Evolutionary conservation across 2,113 vertebrate species (phyloP).

Genomic region (Chitala chitala): DNA sequence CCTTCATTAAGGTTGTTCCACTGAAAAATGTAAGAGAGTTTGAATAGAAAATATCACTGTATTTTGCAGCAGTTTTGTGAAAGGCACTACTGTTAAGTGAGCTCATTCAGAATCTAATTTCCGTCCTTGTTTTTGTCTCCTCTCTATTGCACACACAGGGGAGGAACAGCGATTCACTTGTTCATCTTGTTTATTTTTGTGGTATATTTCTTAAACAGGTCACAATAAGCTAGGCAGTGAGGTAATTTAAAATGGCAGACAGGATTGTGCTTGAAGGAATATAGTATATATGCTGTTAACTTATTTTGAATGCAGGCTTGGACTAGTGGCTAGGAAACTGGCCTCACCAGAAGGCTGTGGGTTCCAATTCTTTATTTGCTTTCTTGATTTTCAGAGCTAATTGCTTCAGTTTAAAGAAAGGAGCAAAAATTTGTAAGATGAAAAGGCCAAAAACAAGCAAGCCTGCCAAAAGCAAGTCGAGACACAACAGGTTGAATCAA

Average conservation of each 20-base stretch:
- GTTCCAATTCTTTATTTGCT: background rate
- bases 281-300: slow-evolving; percentile 7
- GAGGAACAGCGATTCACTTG: slow-evolving; percentile 1
- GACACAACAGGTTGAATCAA: slow-evolving; percentile 31
- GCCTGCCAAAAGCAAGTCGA: slow-evolving; percentile 22
- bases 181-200: background rate
- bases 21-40: background rate
- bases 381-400: background rate
- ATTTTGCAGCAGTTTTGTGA: background rate
- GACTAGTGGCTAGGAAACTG: background rate
- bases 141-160: background rate
- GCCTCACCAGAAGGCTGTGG: background rate
- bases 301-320: background rate
- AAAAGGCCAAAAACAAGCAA: background rate
- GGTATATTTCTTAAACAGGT: background rate
- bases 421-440: background rate
- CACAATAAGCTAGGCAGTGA: background rate
- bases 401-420: background rate
- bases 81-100: background rate
- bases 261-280: slow-evolving; percentile 3
- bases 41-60: background rate
- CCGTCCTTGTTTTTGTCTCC: background rate
- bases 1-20: slow-evolving; percentile 2
- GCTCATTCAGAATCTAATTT: background rate
- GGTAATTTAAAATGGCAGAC: background rate